Percentiles rank a stretch among this genome's conserved stretches.
Evolutionary conservation across 2,113 vertebrate genomes (phyloP).

Genomic region (Psophia crepitans): DNA sequence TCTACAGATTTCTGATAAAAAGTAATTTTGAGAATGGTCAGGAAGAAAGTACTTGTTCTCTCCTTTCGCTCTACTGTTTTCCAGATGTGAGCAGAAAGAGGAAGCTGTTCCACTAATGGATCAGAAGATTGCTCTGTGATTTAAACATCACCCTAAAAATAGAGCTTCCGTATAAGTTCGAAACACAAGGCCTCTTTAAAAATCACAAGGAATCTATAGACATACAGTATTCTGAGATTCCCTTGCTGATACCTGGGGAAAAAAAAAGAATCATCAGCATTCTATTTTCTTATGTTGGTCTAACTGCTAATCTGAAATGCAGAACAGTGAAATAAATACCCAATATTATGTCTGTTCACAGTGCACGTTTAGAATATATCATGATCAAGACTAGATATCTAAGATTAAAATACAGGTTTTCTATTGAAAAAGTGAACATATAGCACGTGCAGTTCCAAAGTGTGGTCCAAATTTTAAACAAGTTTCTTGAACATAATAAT

Average conservation of each 20-base stretch:
- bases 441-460: background rate
- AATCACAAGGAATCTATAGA: background rate
- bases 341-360: background rate
- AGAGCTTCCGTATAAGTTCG: background rate
- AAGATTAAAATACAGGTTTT: background rate
- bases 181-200: background rate
- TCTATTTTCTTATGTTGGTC: background rate
- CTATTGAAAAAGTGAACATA: background rate
- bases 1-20: background rate
- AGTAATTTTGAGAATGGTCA: background rate
- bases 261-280: background rate
- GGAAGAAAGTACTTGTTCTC: background rate
- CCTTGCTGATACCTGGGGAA: background rate
- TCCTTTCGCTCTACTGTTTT: background rate
- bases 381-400: background rate
- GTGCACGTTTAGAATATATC: background rate
- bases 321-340: background rate
- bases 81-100: background rate
- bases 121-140: background rate
- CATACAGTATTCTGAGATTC: background rate
- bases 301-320: background rate
- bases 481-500: background rate
- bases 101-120: background rate
- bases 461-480: slow-evolving; percentile 1
- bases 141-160: background rate